Evolutionary conservation across 2,113 vertebrate genomes (phyloP), one percentile per base, ranked within the genome.

Genomic region (Polyodon spathula): DNA sequence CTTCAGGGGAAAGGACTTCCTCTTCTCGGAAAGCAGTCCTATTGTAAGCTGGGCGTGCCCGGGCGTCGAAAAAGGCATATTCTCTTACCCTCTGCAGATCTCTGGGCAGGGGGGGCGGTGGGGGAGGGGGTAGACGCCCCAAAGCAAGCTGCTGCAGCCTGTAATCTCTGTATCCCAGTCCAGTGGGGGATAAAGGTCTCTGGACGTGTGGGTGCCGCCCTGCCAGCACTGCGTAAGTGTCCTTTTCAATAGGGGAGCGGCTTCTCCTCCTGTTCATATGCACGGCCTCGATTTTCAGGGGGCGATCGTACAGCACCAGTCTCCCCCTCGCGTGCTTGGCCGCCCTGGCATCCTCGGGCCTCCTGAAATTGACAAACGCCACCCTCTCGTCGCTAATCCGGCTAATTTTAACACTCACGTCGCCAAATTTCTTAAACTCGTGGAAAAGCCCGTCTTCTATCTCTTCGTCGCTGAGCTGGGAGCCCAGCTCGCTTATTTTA

Each of bases 381-480:
- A 97, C 93, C 3, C 94, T 84, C 57, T 97, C 93, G n/a, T 96
- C 93, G 65, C 89, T 90, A 68, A 83, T 86, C 6, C 93, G 90
- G 73, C 93, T 93, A 63, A 97, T 95, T 71, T 97, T 97, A 2
- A 97, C 92, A 55, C 95, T 97, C 42, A 97, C 95, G 15, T 97
- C 95, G 0, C 95, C 95, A 40, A 97, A 97, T 66, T 95, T 94
- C 53, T 97, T 97, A 63, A 97, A 97, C 71, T 97, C 95, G 17
- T 96, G 95, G 66, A 97, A 97, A 0, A 97, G 87, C n/a, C 95
- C 95, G 62, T 97, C 95, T 74, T 97, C 95, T 41, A 97, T 89
- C 52, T 94, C 94, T 55, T 96, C 95, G 72, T 97, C 95, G 62
- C 91, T 96, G 65, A 97, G 74, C 76, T 90, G 93, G 1, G 92